Evolutionary conservation across 2,888 invertebrate genomes (phyloP).

Genomic region (Aethes cnicana): DNA sequence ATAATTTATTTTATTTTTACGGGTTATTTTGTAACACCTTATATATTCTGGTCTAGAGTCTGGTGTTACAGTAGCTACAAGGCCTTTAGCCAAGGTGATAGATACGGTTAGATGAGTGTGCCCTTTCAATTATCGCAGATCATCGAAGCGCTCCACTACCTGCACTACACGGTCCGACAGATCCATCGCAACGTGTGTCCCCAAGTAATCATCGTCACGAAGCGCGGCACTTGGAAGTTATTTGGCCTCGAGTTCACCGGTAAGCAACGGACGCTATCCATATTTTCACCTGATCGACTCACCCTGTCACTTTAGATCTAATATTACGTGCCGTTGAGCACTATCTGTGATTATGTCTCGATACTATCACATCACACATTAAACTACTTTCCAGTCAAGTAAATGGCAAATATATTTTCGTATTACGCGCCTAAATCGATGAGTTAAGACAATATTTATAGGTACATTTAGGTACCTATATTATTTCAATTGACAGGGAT

Average conservation of each 20-base stretch:
- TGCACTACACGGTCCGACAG: slow-evolving; percentile 93
- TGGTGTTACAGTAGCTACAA: too few relatives aligned
- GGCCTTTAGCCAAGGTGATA: too few relatives aligned
- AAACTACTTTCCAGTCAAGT: not conserved
- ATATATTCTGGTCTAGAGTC: too few relatives aligned
- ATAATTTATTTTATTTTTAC: too few relatives aligned
- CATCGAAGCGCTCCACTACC: slow-evolving; percentile 95
- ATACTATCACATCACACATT: not conserved
- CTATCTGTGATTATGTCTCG: not conserved
- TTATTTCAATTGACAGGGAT: not conserved
- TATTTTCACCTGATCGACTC: slow-evolving; percentile 8
- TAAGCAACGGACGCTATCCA: slow-evolving; percentile 59
- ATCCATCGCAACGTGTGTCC: slow-evolving; percentile 98
- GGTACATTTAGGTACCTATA: not conserved
- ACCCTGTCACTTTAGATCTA: not conserved
- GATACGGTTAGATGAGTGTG: too few relatives aligned
- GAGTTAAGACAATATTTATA: too few relatives aligned
- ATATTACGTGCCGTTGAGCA: not conserved
- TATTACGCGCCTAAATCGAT: too few relatives aligned
- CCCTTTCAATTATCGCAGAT: too few relatives aligned
- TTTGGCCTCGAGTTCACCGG: slow-evolving; percentile 96
- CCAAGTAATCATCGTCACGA: slow-evolving; percentile 94
- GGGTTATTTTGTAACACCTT: too few relatives aligned
- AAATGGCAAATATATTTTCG: not conserved
- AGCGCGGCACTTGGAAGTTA: slow-evolving; percentile 97